Evolutionary conservation across 2,797 vertebrate species (phyloP).

Genomic region (Sebastes diaconus): DNA sequence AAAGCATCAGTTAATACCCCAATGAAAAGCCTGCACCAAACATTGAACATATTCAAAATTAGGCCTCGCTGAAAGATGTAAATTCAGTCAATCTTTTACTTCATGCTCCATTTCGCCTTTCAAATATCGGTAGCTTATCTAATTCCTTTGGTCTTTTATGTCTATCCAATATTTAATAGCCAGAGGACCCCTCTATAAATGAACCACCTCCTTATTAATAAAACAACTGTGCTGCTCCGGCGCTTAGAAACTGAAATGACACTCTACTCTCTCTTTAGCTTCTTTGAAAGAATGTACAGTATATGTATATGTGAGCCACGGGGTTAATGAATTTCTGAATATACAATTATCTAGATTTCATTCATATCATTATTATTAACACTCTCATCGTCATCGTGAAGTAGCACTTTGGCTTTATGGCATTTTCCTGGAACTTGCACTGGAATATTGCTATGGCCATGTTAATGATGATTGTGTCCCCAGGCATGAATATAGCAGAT

Average conservation of each 20-base stretch:
- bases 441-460: neutral
- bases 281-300: constrained; percentile 11
- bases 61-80: neutral
- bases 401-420: neutral
- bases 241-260: neutral
- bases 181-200: constrained; percentile 41
- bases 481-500: too few species aligned
- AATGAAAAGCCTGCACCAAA: neutral
- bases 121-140: constrained; percentile 45
- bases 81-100: constrained; percentile 29
- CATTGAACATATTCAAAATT: neutral
- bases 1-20: neutral
- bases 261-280: neutral
- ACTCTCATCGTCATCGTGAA: neutral
- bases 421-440: neutral
- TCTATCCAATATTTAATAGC: constrained; percentile 63
- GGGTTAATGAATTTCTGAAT: constrained; percentile 20
- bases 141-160: constrained; percentile 52
- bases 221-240: constrained; percentile 36
- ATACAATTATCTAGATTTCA: neutral
- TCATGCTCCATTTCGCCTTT: constrained; percentile 34
- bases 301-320: constrained; percentile 1
- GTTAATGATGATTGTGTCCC: too few species aligned
- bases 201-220: constrained; percentile 48
- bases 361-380: neutral